phyloP scores from a whole-genome alignment of 2,113 vertebrate genomes.

The Prunella himalayana region DNA sequence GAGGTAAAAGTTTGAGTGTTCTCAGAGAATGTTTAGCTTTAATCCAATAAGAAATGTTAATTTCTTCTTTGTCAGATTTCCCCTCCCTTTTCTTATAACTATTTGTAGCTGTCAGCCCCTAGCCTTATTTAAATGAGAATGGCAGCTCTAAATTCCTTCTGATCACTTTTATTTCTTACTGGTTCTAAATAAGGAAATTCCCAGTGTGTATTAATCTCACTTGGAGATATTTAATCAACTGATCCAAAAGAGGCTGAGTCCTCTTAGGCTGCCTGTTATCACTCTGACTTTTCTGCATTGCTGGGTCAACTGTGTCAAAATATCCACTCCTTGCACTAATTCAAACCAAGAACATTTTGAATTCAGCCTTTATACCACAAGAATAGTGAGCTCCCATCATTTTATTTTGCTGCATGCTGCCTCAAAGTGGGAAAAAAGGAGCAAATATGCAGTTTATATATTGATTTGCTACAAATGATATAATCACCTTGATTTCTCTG shows the following conservation, averaged over 20 bases:
- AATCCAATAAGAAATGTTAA: neutral
- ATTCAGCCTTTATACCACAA: neutral
- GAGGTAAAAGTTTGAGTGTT: neutral
- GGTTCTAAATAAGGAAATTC: slow-evolving; percentile 35
- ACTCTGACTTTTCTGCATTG: neutral
- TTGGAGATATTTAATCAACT: slow-evolving; percentile 48
- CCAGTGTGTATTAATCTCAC: slow-evolving; percentile 20
- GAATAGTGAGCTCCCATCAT: neutral
- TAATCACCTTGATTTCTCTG: neutral
- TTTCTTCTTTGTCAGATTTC: neutral
- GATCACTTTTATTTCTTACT: slow-evolving; percentile 43
- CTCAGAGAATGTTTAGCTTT: neutral
- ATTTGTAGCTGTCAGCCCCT: slow-evolving; percentile 5
- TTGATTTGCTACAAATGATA: neutral
- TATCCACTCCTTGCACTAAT: neutral
- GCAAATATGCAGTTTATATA: neutral
- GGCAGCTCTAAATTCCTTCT: slow-evolving; percentile 46
- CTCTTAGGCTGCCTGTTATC: neutral
- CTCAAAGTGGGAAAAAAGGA: neutral
- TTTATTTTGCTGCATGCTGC: neutral
- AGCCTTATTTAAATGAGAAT: slow-evolving; percentile 49
- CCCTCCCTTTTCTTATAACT: neutral
- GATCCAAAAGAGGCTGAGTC: neutral
- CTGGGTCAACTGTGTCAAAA: neutral
- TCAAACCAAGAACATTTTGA: neutral